Conservation (phyloP, 2,113 vertebrate species). For the Excalfactoria chinensis region DNA sequence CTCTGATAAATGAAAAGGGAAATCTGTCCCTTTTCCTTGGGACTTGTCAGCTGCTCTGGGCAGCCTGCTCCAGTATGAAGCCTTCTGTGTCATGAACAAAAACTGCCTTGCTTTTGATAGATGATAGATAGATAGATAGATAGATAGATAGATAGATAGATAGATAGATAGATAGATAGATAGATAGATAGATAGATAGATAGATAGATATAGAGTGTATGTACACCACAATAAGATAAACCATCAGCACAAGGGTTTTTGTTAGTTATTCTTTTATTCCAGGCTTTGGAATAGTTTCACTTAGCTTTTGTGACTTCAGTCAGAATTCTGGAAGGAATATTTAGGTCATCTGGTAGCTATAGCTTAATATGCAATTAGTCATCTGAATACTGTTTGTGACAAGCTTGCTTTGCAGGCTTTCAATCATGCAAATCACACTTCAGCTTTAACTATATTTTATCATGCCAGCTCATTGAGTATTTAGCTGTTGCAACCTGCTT, state of each 20-base stretch:
- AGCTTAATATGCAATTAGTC: not conserved
- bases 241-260: too few relatives aligned
- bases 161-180: too few relatives aligned
- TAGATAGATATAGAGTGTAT: too few relatives aligned
- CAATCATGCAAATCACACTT: not conserved
- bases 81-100: not conserved
- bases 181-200: too few relatives aligned
- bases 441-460: not conserved
- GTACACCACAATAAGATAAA: not conserved
- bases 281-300: not conserved
- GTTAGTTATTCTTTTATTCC: not conserved
- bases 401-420: not conserved
- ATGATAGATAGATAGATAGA: too few relatives aligned
- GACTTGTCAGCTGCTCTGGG: too few relatives aligned
- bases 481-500: not conserved
- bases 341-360: not conserved
- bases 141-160: too few relatives aligned
- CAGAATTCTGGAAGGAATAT: not conserved
- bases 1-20: too few relatives aligned
- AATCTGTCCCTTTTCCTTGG: too few relatives aligned
- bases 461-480: not conserved
- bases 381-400: not conserved
- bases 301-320: not conserved
- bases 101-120: not conserved
- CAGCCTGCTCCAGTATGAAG: not conserved